Base-by-base conservation (phyloP, 2,888 invertebrate species). In the Chymomyza amoena region DNA sequence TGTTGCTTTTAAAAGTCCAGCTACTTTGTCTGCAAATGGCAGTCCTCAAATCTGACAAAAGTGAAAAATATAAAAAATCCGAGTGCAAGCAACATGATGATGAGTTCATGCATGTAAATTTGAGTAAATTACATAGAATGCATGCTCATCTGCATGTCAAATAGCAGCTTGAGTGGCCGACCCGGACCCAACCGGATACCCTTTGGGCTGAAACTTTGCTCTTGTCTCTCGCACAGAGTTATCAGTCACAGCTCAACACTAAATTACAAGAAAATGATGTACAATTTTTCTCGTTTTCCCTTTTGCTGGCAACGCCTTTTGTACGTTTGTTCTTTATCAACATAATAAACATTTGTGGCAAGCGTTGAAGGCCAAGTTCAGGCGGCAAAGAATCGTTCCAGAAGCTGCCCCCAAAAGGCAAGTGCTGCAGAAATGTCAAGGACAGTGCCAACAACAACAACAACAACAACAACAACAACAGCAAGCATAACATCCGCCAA, bases 321-420 rank as follows among this genome's bases (percentile, higher is more conserved):
- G 61, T 72, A 61, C 59, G 77, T 79, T 70, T 62, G 32, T 32
- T n/a, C 54, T 73, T 79, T 80, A 84, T 85, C 84, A 78, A 68
- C 75, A 76, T 78, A 76, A 80, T 87, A 82, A 82, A 76, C 76
- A 68, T 72, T 83, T 72, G 64, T 59, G 54, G 32, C 45, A 32
- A 36, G 65, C 63, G 52, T 62, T 72, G 73, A 82, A 87, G 86
- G 84, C 76, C 88, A 87, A 84, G 84, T 88, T 88, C 86, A 84
- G 56, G 57, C 36, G 6, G 5, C n/a, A 18, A 50, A 20, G 15
- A 51, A 62, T 25, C 20, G 50, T 9, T 6, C 6, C 9, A 32
- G 7, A 32, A 32, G 32, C 32, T 9, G 5, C 0, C 32, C 6
- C 6, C 32, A 7, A 7, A 51, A 18, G 50, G 51, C 61, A 9